phyloP scores from a whole-genome alignment of 1,140 invertebrate species.

The Tribolium castaneum region DNA sequence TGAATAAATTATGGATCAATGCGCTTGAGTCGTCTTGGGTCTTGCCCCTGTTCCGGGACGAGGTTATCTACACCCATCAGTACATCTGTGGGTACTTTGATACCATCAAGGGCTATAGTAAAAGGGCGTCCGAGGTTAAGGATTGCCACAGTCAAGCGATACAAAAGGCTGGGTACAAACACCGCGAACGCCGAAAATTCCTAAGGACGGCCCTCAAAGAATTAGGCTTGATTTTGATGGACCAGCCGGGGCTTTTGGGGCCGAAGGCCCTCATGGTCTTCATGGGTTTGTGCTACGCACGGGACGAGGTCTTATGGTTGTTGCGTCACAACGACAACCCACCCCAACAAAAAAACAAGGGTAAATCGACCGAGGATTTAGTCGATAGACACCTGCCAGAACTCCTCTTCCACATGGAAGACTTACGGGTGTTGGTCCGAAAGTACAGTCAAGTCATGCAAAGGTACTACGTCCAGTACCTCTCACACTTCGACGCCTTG shows the following conservation, averaged over 20 bases:
- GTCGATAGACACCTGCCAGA: slow-evolving; percentile 96
- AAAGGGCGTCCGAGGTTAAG: slow-evolving; percentile 93
- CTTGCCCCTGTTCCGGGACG: slow-evolving; percentile 94
- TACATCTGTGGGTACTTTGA: slow-evolving; percentile 96
- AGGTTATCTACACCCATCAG: slow-evolving; percentile 95
- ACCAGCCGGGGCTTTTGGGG: slow-evolving; percentile 97
- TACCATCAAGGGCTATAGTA: slow-evolving; percentile 93
- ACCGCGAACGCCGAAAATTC: slow-evolving; percentile 96
- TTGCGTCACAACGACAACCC: slow-evolving; percentile 96
- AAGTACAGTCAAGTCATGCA: slow-evolving; percentile 98
- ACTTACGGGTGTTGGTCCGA: slow-evolving; percentile 90
- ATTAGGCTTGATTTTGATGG: slow-evolving; percentile 93
- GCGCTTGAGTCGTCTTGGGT: slow-evolving; percentile 96
- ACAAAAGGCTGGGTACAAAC: slow-evolving; percentile 89
- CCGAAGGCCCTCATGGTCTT: slow-evolving; percentile 97
- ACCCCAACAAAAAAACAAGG: slow-evolving; percentile 85
- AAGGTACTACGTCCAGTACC: slow-evolving; percentile 97
- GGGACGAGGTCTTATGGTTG: slow-evolving; percentile 98
- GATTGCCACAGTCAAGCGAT: slow-evolving; percentile 92
- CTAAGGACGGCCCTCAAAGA: slow-evolving; percentile 95
- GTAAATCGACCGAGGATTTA: slow-evolving; percentile 88
- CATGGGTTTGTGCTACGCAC: slow-evolving; percentile 93
- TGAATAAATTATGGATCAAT: slow-evolving; percentile 90
- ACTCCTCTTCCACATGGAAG: slow-evolving; percentile 97
- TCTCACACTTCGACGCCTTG: slow-evolving; percentile 95